A percentile compares a stretch with the other conserved stretches of the same genome.
Conservation (phyloP, 2,888 invertebrate species). For the Drosophila diplacantha region DNA sequence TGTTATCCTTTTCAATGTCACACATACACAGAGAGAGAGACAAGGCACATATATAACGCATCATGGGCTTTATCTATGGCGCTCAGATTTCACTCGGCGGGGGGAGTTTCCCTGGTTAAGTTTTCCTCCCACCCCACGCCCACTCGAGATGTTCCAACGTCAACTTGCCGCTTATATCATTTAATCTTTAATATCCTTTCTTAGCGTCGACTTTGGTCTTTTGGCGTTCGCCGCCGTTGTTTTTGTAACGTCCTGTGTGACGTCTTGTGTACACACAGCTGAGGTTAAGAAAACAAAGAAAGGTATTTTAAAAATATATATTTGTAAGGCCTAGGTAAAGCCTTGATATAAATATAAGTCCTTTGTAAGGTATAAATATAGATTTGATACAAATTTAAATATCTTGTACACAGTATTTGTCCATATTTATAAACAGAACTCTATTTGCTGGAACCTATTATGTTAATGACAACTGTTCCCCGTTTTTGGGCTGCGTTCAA, state of each 20-base stretch:
- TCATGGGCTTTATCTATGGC: constrained; percentile 41
- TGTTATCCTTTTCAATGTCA: constrained; percentile 70
- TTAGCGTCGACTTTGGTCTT: constrained; percentile 69
- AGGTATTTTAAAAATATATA: not conserved
- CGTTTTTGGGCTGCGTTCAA: constrained; percentile 25
- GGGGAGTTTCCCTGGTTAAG: constrained; percentile 18
- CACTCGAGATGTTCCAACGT: constrained; percentile 25
- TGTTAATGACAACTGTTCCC: not conserved
- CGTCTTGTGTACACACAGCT: constrained; percentile 49
- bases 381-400: not conserved
- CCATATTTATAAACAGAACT: not conserved
- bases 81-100: constrained; percentile 63
- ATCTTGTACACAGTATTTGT: no score
- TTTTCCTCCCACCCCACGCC: constrained; percentile 4
- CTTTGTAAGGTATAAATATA: not conserved
- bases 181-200: constrained; percentile 74
- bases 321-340: not conserved
- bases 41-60: constrained; percentile 28
- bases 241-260: constrained; percentile 59
- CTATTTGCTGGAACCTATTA: not conserved
- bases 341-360: not conserved
- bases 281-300: not conserved
- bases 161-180: constrained; percentile 66
- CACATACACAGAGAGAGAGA: constrained; percentile 33
- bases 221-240: constrained; percentile 45